phyloP scores from a whole-genome alignment of 1,140 invertebrate genomes.

The Pachyrhynchus sulphureomaculatus region DNA sequence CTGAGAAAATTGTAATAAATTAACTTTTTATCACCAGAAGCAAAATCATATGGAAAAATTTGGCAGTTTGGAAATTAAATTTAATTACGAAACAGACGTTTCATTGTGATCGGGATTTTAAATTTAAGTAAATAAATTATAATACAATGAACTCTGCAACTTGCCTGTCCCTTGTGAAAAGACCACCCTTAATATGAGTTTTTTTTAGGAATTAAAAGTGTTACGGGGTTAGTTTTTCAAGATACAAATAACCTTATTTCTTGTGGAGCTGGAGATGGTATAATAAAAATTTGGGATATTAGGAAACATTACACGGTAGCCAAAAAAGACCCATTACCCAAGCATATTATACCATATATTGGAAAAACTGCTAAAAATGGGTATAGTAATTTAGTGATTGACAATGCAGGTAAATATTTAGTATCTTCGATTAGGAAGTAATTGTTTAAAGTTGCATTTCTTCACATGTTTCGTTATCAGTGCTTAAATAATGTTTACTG shows the following conservation, averaged over 20 bases:
- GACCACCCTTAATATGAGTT: too few relatives aligned
- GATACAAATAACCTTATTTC: slow-evolving; percentile 75
- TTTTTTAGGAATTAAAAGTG: slow-evolving; percentile 57
- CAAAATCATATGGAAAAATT: too few relatives aligned
- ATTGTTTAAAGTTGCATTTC: neutral
- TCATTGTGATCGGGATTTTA: too few relatives aligned
- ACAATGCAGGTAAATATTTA: slow-evolving; percentile 55
- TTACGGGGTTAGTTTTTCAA: slow-evolving; percentile 79
- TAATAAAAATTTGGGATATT: slow-evolving; percentile 86
- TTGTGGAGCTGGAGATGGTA: slow-evolving; percentile 78
- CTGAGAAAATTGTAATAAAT: too few relatives aligned
- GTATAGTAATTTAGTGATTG: slow-evolving; percentile 76
- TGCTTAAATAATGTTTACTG: neutral
- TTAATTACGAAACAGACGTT: too few relatives aligned
- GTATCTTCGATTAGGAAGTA: neutral
- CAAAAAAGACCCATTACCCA: slow-evolving; percentile 69
- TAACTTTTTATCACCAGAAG: too few relatives aligned
- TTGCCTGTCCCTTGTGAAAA: too few relatives aligned
- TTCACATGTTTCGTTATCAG: neutral
- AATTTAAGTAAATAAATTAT: too few relatives aligned
- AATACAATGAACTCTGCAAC: too few relatives aligned
- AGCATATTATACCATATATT: slow-evolving; percentile 69
- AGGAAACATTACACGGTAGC: slow-evolving; percentile 74
- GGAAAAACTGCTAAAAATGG: slow-evolving; percentile 70
- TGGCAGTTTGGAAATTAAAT: too few relatives aligned